A percentile compares a stretch with the other conserved stretches of the same genome.
Conservation (phyloP, 2,888 invertebrate species). For the Leucophenga maculata region DNA sequence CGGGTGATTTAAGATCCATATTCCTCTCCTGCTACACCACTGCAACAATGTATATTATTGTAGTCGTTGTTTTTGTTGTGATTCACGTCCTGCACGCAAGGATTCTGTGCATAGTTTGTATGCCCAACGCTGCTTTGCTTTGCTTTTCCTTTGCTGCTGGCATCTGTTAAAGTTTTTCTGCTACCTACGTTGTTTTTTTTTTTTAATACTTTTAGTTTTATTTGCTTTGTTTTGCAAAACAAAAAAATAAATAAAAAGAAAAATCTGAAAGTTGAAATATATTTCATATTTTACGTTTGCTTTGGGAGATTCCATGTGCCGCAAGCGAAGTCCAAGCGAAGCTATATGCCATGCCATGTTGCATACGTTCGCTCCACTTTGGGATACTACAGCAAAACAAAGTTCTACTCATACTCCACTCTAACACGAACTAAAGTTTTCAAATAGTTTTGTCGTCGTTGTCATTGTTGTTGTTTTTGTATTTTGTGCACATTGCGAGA, state of each 20-base stretch:
- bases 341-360: too few relatives aligned
- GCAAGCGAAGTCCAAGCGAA: too few relatives aligned
- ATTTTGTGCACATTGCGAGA: too few relatives aligned
- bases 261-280: constrained; percentile 59
- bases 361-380: constrained; percentile 45
- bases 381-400: constrained; percentile 62
- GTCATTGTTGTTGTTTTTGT: constrained; percentile 14
- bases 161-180: constrained; percentile 4
- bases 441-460: constrained; percentile 10
- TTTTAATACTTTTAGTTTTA: constrained; percentile 30
- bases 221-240: constrained; percentile 30
- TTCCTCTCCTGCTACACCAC: neutral
- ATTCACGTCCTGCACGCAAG: neutral
- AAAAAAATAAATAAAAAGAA: too few relatives aligned
- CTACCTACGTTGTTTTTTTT: constrained; percentile 32
- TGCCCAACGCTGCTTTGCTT: neutral
- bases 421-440: constrained; percentile 4
- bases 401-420: constrained; percentile 20
- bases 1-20: neutral
- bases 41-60: neutral
- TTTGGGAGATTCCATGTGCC: constrained; percentile 47
- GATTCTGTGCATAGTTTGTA: neutral
- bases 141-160: constrained; percentile 3
- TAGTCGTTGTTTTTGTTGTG: neutral
- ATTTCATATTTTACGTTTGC: constrained; percentile 68